Evolutionary conservation across 2,797 vertebrate genomes (phyloP).

Genomic region (Alca torda): DNA sequence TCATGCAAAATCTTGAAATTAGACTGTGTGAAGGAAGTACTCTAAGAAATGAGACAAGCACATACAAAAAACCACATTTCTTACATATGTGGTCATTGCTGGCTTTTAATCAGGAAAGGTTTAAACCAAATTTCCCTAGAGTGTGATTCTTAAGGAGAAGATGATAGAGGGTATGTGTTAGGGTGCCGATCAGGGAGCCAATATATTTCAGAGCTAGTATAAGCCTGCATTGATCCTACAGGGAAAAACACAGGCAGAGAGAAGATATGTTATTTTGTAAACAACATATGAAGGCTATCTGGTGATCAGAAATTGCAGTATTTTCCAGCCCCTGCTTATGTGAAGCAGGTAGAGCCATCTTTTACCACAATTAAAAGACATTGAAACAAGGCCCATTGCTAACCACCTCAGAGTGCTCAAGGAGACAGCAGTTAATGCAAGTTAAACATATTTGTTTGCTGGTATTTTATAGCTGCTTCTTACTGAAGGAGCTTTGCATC

Average conservation of each 20-base stretch:
- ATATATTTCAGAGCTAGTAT: slow-evolving; percentile 50
- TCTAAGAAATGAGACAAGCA: slow-evolving; percentile 25
- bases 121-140: slow-evolving; percentile 46
- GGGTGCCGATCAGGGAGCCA: slow-evolving; percentile 49
- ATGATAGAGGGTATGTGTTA: slow-evolving; percentile 30
- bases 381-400: background rate
- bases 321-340: background rate
- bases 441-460: background rate
- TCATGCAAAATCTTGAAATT: slow-evolving; percentile 51
- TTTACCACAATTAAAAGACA: slow-evolving; percentile 18
- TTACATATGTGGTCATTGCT: slow-evolving; percentile 37
- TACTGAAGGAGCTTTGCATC: background rate
- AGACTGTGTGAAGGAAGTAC: background rate
- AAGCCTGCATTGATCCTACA: slow-evolving; percentile 48
- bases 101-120: slow-evolving; percentile 56
- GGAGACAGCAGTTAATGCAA: background rate
- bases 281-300: slow-evolving; percentile 36
- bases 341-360: slow-evolving; percentile 32
- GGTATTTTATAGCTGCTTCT: background rate
- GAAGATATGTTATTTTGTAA: slow-evolving; percentile 59
- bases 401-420: background rate
- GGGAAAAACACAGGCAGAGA: slow-evolving; percentile 36
- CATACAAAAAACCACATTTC: background rate
- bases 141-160: slow-evolving; percentile 59
- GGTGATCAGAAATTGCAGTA: background rate